Evolutionary conservation across 2,113 vertebrate species (phyloP).

Genomic region (Ochotona princeps): DNA sequence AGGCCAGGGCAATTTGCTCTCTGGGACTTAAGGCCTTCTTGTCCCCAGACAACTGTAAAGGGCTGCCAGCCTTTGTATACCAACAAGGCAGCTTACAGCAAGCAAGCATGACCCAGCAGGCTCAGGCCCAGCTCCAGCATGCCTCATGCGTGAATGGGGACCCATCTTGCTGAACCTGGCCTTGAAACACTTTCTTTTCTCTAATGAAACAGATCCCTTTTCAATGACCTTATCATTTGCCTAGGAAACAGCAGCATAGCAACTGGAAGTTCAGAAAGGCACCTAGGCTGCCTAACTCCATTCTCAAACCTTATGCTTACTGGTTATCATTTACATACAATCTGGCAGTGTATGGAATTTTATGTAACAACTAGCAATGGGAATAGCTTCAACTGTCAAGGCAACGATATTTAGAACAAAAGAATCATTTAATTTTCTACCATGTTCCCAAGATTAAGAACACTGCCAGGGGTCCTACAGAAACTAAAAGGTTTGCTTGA

Average conservation of each 20-base stretch:
- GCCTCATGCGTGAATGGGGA: not conserved
- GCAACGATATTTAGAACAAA: not conserved
- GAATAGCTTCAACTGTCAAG: not conserved
- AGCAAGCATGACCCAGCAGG: not conserved
- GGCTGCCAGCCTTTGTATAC: not conserved
- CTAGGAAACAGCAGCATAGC: not conserved
- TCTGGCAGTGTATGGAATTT: not conserved
- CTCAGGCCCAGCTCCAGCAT: accelerated
- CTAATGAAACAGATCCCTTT: not conserved
- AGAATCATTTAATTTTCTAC: not conserved
- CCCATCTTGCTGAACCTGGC: not conserved
- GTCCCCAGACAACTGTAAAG: not conserved
- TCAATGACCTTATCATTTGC: not conserved
- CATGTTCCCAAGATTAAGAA: not conserved
- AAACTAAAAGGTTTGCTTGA: not conserved
- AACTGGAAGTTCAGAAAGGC: not conserved
- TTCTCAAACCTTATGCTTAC: not conserved
- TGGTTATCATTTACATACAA: not conserved
- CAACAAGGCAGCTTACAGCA: not conserved
- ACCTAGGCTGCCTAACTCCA: not conserved
- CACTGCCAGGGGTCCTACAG: not conserved
- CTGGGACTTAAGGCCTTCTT: not conserved
- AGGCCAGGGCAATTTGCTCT: not conserved
- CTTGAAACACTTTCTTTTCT: not conserved
- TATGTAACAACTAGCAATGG: not conserved